Conservation (phyloP, 2,888 invertebrate species). For the Strigamia transsilvanica region DNA sequence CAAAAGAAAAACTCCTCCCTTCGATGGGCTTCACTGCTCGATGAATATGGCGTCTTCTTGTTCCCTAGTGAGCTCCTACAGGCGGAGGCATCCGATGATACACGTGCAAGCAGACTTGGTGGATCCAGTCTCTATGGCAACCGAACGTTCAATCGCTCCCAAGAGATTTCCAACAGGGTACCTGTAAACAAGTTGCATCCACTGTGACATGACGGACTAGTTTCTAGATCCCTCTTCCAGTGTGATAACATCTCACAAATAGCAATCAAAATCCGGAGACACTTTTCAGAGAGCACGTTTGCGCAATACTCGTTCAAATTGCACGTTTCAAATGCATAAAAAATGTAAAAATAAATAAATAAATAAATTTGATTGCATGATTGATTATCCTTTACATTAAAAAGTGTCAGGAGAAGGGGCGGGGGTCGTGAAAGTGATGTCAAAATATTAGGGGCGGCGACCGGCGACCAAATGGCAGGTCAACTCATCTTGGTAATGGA, state of each 20-base stretch:
- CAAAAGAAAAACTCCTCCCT: constrained; percentile 19
- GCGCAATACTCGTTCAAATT: neutral
- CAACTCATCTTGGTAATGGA: constrained; percentile 3
- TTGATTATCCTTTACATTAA: neutral
- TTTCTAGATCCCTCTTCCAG: neutral
- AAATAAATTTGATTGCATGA: neutral
- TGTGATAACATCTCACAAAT: constrained; percentile 16
- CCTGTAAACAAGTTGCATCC: constrained; percentile 30
- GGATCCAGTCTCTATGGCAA: constrained; percentile 12
- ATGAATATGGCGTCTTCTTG: constrained; percentile 30
- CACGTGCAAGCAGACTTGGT: constrained; percentile 16
- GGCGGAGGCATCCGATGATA: constrained; percentile 12
- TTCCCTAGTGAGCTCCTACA: constrained; percentile 25
- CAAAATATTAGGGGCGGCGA: neutral
- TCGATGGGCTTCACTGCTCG: constrained; percentile 30
- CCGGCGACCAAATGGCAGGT: neutral
- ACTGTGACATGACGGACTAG: constrained; percentile 21
- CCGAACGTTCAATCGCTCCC: constrained; percentile 20
- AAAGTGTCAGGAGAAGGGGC: neutral
- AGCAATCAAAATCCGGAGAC: constrained; percentile 25
- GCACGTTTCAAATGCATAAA: neutral
- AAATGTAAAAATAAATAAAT: too few relatives aligned
- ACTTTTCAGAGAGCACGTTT: neutral
- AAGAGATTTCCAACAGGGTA: constrained; percentile 1
- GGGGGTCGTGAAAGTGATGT: neutral